Evolutionary conservation across 2,888 invertebrate genomes (phyloP), one percentile per base, ranked within the genome.

Genomic region (Conops quadrifasciatus): DNA sequence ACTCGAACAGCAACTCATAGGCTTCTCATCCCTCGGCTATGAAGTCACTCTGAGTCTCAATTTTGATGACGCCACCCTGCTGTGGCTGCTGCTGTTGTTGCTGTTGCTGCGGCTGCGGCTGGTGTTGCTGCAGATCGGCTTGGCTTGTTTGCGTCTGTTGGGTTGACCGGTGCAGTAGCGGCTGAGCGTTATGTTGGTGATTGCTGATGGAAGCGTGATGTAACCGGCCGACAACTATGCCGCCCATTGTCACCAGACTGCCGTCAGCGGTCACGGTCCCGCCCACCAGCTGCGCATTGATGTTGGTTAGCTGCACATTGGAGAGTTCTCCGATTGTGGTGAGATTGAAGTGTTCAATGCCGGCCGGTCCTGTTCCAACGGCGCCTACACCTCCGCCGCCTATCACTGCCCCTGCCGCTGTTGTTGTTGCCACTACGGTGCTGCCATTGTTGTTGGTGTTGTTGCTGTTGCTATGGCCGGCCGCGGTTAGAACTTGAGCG

Each of bases 241-340:
- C 83, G 58, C 83, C 83, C 83, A 83, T 82, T 67, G 83, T 83
- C 64, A 83, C 83, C 72, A 83, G 80, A 69, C 80, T 83, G 15
- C 83, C 83, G 74, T 83, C 83, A 69, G 83, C 79, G 11, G 83
- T 83, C 0, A 83, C 82, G 47, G 83, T 81, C 15, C 83, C 83
- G 49, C 78, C 77, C 60, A 82, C 83, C 77, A 83, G 76, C 9
- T 83, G 83, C 24, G 76, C 77, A 71, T 78, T 78, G 58, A 78
- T 68, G 56, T 75, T 77, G 73, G 76, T 78, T 72, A 78, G 73
- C 56, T 75, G 75, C 19, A 73, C 75, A 59, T 76, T 81, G 65
- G 81, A 82, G 62, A 81, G 74, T 72, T 81, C 81, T 60, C 81
- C 79, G 74, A 81, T 73, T 51, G 81, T 73, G 71, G 81, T 80